Base-by-base conservation (phyloP, 2,888 invertebrate genomes). In the Spicauda simplicius region DNA sequence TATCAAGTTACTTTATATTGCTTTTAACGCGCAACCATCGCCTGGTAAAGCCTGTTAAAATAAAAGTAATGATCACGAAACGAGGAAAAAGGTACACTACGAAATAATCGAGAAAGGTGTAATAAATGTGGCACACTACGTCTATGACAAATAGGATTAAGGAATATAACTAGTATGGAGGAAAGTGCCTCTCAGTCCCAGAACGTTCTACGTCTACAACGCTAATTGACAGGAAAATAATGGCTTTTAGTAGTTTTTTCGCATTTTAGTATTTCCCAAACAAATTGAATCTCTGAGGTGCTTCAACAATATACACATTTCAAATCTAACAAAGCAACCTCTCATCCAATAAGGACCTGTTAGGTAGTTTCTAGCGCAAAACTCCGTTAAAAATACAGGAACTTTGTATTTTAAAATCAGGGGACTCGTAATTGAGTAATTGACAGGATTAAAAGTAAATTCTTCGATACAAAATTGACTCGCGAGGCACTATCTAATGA, bases 1-100 rank as follows among this genome's bases (percentile, higher is more conserved):
- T 89, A 87, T 88, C 73, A 74, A 81, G 85, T 92, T 88, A 88
- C 87, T 77, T 87, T 74, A 88, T 92, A 92, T 92, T 92, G 92
- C 92, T 92, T 91, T 80, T 78, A 70, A 85, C 85, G 87, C 90
- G 89, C 87, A 80, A 87, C 86, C 87, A 76, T 86, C 84, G 84
- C 85, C 83, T 45, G 30, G 77, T 77, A 75, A 77, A 80, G 78
- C 80, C 14, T 81, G 79, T 82, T 83, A 85, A 83, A 84, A 82
- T 81, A 81, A 85, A 75, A 8, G 16, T 37, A 54, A n/a, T 54
- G n/a, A 25, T 19, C 7, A 62, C 0, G 41, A 12, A 54, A 16
- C 14, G 14, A 41, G 33, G 8, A 33, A 33, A 33, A 33, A 33
- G 33, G 33, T 33, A 10, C 33, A 10, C 33, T 33, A 33, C 33